phyloP scores from a whole-genome alignment of 1,140 invertebrate species.

The Odontomachus brunneus region DNA sequence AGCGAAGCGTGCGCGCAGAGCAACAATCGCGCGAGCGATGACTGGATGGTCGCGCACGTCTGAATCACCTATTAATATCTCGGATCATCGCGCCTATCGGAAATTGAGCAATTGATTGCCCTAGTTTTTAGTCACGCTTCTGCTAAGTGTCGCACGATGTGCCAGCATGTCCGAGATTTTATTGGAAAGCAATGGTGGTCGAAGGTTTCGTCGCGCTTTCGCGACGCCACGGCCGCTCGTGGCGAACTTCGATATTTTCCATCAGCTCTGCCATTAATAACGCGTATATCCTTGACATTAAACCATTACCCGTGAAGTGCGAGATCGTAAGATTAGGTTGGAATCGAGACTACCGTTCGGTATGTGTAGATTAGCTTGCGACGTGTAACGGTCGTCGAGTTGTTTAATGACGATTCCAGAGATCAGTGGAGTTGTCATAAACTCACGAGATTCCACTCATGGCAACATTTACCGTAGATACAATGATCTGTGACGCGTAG shows the following conservation, averaged over 20 bases:
- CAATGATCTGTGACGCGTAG: too few relatives aligned
- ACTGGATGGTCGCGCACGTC: background rate
- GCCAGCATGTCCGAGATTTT: conserved; percentile 19
- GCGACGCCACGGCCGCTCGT: background rate
- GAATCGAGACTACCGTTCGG: conserved; percentile 6
- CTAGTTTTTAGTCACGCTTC: conserved; percentile 28
- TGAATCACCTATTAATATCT: conserved; percentile 26
- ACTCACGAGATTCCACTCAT: too few relatives aligned
- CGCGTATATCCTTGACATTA: conserved; percentile 63
- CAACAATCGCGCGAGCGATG: background rate
- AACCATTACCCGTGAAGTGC: conserved; percentile 32
- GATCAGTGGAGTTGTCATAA: too few relatives aligned
- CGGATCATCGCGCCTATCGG: background rate
- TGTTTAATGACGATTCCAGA: too few relatives aligned
- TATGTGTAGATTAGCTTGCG: background rate
- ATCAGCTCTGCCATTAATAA: conserved; percentile 12
- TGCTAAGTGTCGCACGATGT: background rate
- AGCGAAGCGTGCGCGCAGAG: too few relatives aligned
- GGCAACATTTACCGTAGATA: too few relatives aligned
- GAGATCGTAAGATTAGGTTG: background rate
- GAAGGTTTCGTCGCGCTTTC: conserved; percentile 29
- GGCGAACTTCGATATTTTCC: conserved; percentile 67
- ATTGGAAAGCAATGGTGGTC: conserved; percentile 51
- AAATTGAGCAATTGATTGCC: conserved; percentile 23
- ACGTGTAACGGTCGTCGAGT: background rate